A percentile compares a stretch with the other conserved stretches of the same genome.
Conservation (phyloP, 2,888 invertebrate genomes). For the Drosophila neotestacea region DNA sequence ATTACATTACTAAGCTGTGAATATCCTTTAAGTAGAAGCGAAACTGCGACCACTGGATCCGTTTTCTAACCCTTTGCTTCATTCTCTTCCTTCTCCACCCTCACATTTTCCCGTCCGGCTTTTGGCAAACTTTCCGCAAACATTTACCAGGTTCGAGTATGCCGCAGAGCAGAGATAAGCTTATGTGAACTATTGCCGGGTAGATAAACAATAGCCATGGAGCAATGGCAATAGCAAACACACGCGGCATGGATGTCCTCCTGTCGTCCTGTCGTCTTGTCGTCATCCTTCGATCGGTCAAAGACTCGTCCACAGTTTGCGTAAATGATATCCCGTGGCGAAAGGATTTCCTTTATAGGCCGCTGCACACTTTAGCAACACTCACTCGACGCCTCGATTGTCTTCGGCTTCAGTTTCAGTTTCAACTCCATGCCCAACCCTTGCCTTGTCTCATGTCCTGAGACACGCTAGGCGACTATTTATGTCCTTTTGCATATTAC, state of each 20-base stretch:
- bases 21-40: constrained; percentile 64
- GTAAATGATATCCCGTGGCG: constrained; percentile 85
- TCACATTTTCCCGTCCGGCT: constrained; percentile 5
- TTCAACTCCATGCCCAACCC: constrained; percentile 54
- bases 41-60: constrained; percentile 53
- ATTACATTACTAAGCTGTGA: constrained; percentile 79
- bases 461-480: constrained; percentile 50
- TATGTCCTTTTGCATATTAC: constrained; percentile 73
- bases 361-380: constrained; percentile 70
- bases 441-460: constrained; percentile 41
- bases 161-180: constrained; percentile 73
- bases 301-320: constrained; percentile 48
- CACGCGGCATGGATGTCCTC: constrained; percentile 25
- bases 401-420: constrained; percentile 33
- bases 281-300: constrained; percentile 77
- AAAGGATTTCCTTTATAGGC: constrained; percentile 81
- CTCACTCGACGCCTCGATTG: constrained; percentile 67
- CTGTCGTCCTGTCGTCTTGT: background rate
- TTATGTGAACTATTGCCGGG: constrained; percentile 83
- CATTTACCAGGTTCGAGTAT: constrained; percentile 54
- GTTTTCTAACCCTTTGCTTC: constrained; percentile 72
- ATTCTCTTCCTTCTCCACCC: constrained; percentile 12
- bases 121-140: constrained; percentile 71
- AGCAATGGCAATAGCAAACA: constrained; percentile 38
- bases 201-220: constrained; percentile 79